phyloP scores from a whole-genome alignment of 2,888 invertebrate species.

The Synergus laeviventris region DNA sequence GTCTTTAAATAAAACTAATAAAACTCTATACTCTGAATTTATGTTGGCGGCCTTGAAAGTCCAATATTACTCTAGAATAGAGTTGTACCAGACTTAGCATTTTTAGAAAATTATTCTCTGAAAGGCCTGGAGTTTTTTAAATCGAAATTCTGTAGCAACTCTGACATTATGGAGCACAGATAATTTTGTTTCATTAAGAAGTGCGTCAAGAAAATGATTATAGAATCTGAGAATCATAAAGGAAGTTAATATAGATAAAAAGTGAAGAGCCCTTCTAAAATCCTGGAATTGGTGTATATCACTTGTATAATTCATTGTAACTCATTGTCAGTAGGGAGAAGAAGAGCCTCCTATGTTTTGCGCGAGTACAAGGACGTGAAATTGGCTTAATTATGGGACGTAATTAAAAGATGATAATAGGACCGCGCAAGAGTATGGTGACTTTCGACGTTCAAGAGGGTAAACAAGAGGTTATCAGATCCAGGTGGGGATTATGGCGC shows the following conservation, averaged over 20 bases:
- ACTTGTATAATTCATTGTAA: background rate
- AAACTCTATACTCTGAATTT: no score
- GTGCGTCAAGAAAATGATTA: background rate
- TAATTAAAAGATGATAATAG: slow-evolving; percentile 66
- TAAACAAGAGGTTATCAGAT: slow-evolving; percentile 64
- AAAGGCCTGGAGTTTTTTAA: no score
- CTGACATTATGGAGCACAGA: no score
- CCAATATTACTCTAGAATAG: no score
- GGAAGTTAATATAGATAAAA: background rate
- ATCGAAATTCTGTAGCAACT: no score
- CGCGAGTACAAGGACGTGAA: background rate
- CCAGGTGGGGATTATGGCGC: slow-evolving; percentile 60
- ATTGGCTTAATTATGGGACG: slow-evolving; percentile 56
- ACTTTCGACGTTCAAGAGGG: slow-evolving; percentile 23
- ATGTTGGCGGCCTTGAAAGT: no score
- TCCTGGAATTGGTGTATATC: background rate
- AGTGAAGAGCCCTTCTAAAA: no score
- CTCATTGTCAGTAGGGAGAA: background rate
- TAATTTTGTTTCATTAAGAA: background rate
- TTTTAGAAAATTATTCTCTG: no score
- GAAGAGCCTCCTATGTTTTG: background rate
- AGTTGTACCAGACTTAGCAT: no score
- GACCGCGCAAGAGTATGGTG: slow-evolving; percentile 41
- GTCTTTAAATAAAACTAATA: no score
- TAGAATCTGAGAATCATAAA: background rate